Base-by-base conservation (phyloP, 2,113 vertebrate genomes). In the Australoheros scitulus region DNA sequence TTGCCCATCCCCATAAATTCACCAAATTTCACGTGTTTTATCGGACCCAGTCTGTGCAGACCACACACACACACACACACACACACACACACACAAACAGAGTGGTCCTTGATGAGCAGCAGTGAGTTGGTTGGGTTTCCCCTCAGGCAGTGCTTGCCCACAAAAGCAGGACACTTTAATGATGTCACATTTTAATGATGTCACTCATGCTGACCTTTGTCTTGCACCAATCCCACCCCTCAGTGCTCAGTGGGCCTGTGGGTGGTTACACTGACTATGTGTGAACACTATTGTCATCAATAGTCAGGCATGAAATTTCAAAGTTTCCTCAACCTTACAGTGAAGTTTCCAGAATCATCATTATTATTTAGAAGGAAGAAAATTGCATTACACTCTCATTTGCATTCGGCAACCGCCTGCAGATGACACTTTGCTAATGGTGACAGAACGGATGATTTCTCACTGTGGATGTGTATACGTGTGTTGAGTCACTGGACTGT, bases 151-250 rank as follows among this genome's bases (percentile, higher is more conserved):
- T 57, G 61, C 78, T 93, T 84, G 88, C 77, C 80, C 87, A 80
- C 57, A 88, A 65, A 80, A 92, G 90, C 88, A 88, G 89, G 86
- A 90, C 74, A 88, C 88, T 93, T 90, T 87, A 90, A 90, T 92
- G 90, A 92, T 94, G 93, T 92, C 91, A 93, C 91, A 86, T 88
- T 94, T 91, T 91, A 93, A 94, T 93, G 94, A 94, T 94, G 91
- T 95, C 93, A 94, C 91, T 75, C 38, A 6, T 3, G 6, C 74
- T 91, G 92, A 94, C 92, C 93, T 93, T 92, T 91, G 88, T 84
- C 88, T 89, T 15, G 79, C 88, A 92, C 92, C 94, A 93, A 90
- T 95, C 89, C 89, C 87, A 91, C 34, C 56, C 87, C 74, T 90
- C 87, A 81, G 24, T 79, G 80, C 76, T 90, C 84, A 65, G 7